Conservation (phyloP, 1,140 invertebrate genomes). For the Anastrepha obliqua region DNA sequence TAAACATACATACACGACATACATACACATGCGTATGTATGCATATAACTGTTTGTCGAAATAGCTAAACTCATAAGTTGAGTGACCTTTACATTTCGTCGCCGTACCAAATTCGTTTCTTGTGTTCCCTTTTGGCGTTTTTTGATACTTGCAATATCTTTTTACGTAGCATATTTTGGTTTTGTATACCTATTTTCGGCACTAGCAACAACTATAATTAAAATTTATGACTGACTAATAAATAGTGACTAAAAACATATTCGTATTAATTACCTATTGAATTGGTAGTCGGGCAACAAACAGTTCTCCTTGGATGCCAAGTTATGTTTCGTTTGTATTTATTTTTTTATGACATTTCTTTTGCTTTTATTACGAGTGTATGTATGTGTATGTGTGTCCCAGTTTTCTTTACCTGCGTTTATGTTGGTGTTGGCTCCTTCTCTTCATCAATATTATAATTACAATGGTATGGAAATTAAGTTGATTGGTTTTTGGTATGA, state of each 20-base stretch:
- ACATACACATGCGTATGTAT: too few relatives aligned
- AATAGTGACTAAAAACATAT: conserved; percentile 20
- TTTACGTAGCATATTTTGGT: background rate
- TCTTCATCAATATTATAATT: conserved; percentile 28
- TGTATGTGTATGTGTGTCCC: background rate
- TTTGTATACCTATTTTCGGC: background rate
- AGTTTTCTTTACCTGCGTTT: background rate
- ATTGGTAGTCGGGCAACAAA: background rate
- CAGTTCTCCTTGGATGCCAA: too few relatives aligned
- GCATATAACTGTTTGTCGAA: too few relatives aligned
- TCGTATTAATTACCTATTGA: conserved; percentile 35
- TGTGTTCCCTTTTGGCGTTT: background rate
- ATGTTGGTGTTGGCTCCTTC: background rate
- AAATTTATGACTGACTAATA: conserved; percentile 41
- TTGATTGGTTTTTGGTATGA: conserved; percentile 11
- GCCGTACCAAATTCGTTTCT: background rate
- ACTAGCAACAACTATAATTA: conserved; percentile 11
- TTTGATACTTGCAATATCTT: background rate
- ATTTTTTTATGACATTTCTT: too few relatives aligned
- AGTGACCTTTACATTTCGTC: conserved; percentile 33
- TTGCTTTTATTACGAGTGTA: too few relatives aligned
- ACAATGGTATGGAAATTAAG: conserved; percentile 34
- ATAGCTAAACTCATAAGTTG: background rate
- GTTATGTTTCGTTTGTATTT: too few relatives aligned
- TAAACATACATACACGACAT: too few relatives aligned